Conservation (phyloP, 2,113 vertebrate genomes). For the Nyctibius bracteatus region DNA sequence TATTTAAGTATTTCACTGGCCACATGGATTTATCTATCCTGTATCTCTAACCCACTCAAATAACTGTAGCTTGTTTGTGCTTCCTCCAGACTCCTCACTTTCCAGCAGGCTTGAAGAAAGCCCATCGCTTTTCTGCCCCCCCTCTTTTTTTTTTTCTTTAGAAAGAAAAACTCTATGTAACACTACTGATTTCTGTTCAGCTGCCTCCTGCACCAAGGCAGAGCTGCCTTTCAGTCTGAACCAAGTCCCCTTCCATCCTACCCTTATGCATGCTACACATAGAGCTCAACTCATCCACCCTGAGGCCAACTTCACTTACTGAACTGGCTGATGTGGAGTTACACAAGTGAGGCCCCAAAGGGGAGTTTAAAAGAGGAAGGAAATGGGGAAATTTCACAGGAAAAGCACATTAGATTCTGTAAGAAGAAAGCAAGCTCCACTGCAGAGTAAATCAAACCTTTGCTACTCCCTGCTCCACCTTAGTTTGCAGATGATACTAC, state of each 20-base stretch:
- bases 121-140: not conserved
- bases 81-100: not conserved
- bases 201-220: not conserved
- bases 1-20: not conserved
- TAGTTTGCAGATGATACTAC: not conserved
- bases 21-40: not conserved
- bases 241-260: not conserved
- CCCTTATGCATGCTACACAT: rapidly evolving
- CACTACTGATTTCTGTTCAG: not conserved
- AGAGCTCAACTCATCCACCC: not conserved
- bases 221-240: not conserved
- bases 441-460: not conserved
- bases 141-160: not conserved
- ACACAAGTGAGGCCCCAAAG: not conserved
- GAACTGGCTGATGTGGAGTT: not conserved
- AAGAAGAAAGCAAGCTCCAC: not conserved
- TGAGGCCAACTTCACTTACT: rapidly evolving
- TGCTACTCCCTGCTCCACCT: not conserved
- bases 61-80: not conserved
- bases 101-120: not conserved
- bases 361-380: conserved; percentile 3
- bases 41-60: not conserved
- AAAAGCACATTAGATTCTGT: not conserved
- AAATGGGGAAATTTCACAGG: not conserved
- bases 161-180: not conserved